Evolutionary conservation across 1,140 invertebrate genomes (phyloP).

Genomic region (Drosophila sucinea): DNA sequence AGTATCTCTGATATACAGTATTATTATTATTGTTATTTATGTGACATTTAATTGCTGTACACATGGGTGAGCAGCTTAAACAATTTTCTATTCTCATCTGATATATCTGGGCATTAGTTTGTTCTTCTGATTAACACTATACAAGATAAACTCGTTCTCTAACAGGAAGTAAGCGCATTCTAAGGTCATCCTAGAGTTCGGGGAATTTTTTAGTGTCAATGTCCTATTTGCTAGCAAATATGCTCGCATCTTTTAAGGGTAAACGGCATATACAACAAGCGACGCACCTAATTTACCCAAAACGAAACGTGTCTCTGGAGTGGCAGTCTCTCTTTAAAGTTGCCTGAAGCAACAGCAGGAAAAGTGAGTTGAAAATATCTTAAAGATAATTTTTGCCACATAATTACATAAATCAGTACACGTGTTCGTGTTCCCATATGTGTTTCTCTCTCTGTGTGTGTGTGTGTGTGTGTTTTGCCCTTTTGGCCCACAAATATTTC

Average conservation of each 20-base stretch:
- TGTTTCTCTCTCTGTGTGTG: conserved; percentile 6
- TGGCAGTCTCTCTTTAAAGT: conserved; percentile 19
- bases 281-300: conserved; percentile 42
- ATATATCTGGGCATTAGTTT: too few species aligned
- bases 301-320: conserved; percentile 62
- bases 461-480: conserved; percentile 24
- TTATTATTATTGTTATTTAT: too few species aligned
- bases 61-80: too few species aligned
- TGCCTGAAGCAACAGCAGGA: conserved; percentile 23
- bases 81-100: too few species aligned
- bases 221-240: background rate
- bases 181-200: too few species aligned
- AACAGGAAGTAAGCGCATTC: too few species aligned
- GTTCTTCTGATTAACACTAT: too few species aligned
- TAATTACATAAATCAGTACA: conserved; percentile 47
- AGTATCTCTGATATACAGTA: too few species aligned
- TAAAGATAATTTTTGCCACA: conserved; percentile 46
- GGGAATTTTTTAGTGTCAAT: too few species aligned
- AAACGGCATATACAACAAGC: background rate
- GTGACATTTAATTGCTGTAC: too few species aligned
- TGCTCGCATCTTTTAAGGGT: background rate
- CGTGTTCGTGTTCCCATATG: conserved; percentile 19
- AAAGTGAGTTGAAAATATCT: conserved; percentile 53
- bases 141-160: too few species aligned
- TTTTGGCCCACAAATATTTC: conserved; percentile 51